Base-by-base conservation (phyloP, 23 tunicate species). In the Diplosoma virens region DNA sequence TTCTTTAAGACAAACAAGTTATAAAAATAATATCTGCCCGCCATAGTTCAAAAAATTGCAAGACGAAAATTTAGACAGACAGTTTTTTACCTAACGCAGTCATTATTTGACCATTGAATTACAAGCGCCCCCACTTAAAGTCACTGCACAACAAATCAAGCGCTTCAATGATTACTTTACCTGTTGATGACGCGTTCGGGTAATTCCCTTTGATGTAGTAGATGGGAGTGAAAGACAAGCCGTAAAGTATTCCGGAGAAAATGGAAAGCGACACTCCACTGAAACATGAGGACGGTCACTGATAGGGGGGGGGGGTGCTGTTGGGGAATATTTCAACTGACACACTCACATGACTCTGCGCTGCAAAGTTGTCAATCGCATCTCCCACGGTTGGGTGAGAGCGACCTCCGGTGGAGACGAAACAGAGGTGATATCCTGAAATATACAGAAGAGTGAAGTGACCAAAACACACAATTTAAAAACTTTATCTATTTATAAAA, bases 231-330 rank as follows among this genome's bases (percentile, higher is more conserved):
- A 94, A 94, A 7, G 74, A 21, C n/a, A 87, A 30, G 26, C 99
- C 99, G 79, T 94, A 94, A 36, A 94, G 63, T 6, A 76, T 59
- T 11, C 99, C 99, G 35, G 99, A 94, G 65, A 88, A 73, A 7
- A 94, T 46, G 17, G 95, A 80, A 0, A 94, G 53, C 4, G 30
- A 0, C 30, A 84, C 76, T 6, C 94, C 95, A 23, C 99, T 88
- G 83, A 4, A 63, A 66, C 4, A 7, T 7, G 37, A 36, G 41
- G 0, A 60, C 9, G 50, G 50, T 9, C 9, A 9, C 9, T 41
- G 9, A 7, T 41, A 41, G 11, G 14, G 50, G 9, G 50, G 50
- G 14, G 9, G 14, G 25, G 25, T 22, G 66, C 27, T 9, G 7
- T 9, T 7, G 9, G 50, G 9, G 11, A 41, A 41, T 11, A 56